Conservation (phyloP, 2,888 invertebrate species). For the Lacanobia wlatinum region DNA sequence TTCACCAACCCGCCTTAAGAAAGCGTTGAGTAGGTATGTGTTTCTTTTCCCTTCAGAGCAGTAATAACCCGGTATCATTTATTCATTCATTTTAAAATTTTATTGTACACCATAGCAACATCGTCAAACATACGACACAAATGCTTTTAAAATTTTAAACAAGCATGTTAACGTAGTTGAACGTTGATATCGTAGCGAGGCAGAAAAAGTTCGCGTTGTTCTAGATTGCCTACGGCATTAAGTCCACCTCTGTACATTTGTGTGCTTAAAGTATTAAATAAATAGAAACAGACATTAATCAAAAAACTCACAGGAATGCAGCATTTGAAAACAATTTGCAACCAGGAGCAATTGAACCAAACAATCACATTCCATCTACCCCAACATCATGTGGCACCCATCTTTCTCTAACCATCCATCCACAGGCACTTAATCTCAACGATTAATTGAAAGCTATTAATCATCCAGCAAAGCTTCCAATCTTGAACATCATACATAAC, state of each 20-base stretch:
- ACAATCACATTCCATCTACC: conserved; percentile 19
- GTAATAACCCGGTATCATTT: too few species aligned
- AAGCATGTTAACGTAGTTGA: not conserved
- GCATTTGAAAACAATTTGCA: conserved; percentile 21
- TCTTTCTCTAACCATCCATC: conserved; percentile 27
- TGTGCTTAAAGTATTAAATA: too few species aligned
- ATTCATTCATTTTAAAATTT: too few species aligned
- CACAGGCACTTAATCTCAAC: conserved; percentile 47
- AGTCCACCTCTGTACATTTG: too few species aligned
- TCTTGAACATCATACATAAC: conserved; percentile 56
- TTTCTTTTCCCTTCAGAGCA: too few species aligned
- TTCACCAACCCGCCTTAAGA: not conserved
- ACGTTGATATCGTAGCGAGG: not conserved
- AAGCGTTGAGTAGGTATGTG: not conserved
- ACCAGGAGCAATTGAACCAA: not conserved
- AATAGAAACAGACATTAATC: not conserved
- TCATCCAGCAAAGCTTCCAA: conserved; percentile 66
- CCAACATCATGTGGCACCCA: conserved; percentile 19
- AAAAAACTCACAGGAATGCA: not conserved
- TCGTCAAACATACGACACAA: not conserved
- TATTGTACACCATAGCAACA: not conserved
- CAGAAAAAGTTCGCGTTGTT: not conserved
- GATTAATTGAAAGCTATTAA: conserved; percentile 67
- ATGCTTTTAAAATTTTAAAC: not conserved
- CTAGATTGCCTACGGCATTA: not conserved